Base-by-base conservation (phyloP, 2,797 vertebrate species). In the Cynopterus sphinx region DNA sequence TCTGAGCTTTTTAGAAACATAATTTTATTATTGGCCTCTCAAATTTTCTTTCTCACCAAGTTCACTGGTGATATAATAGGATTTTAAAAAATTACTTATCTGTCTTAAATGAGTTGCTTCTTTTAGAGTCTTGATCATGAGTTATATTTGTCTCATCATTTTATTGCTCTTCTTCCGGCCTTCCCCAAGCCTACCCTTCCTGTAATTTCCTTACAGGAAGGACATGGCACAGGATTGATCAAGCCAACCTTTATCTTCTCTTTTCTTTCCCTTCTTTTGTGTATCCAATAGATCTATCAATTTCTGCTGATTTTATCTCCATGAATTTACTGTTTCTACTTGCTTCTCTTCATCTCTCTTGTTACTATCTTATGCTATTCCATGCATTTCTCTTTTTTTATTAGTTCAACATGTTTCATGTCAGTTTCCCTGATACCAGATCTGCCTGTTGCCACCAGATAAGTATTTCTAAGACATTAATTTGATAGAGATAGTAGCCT, bases 141-240 rank as follows among this genome's bases (percentile, higher is more conserved):
- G 3, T 63, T 11, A 22, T 2, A 24, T 6, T 61, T 11, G 26
- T n/a, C 13, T 65, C 9, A 5, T 28, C 9, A 21, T 51, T 43
- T 53, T 75, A 19, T 71, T 36, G 15, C 68, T 22, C 8, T 41
- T 43, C 28, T 33, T 41, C 59, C 57, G 33, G 67, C 2, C 28
- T 19, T 67, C 77, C 22, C 10, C n/a, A 55, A 61, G 39, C 13
- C 41, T 46, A 6, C 36, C 15, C 7, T 22, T 63, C 9, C 21
- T 28, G 31, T 12, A 59, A 75, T 41, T 39, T 1, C 33, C 11
- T 49, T 31, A 46, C 1, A 10, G n/a, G 33, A 28, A 53, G 36
- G 28, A 28, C n/a, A 3, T 21, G 33, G 0, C 8, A 5, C 9
- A 16, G 12, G 43, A 33, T 0, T 31, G 16, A 10, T 28, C 9